These are phyloP conservation scores for Athalia cordata DNA, from an alignment of 2,888 invertebrate genomes.

Conservation along the genomic window DNA sequence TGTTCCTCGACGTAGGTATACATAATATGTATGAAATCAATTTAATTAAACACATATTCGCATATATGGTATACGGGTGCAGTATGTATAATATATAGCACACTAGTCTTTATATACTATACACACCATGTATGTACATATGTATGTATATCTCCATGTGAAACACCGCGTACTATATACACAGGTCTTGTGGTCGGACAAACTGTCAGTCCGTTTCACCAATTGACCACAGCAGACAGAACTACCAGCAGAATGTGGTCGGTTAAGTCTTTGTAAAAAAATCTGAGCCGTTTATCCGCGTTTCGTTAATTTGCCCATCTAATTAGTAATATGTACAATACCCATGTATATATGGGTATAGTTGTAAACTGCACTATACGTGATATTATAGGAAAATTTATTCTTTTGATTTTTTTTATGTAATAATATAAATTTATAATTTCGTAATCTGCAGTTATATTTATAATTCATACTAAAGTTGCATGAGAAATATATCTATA, in stretches of 20 bases:
- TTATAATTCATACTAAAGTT: too few species aligned
- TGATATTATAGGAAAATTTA: too few species aligned
- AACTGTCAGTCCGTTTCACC: conserved; percentile 1
- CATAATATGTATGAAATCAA: too few species aligned
- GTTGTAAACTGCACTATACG: too few species aligned
- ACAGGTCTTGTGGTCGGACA: neutral
- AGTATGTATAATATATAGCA: neutral
- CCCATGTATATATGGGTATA: too few species aligned
- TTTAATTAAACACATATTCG: neutral
- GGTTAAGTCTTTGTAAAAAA: neutral
- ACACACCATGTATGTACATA: neutral
- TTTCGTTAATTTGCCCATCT: neutral
- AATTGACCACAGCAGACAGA: neutral
- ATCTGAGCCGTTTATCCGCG: neutral
- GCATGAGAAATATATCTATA: too few species aligned
- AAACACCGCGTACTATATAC: neutral
- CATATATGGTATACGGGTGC: neutral
- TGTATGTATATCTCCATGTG: neutral
- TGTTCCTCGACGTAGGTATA: too few species aligned
- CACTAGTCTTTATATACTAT: neutral
- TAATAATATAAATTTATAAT: too few species aligned
- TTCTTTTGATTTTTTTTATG: too few species aligned
- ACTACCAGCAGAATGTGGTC: neutral
- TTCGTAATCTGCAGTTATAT: too few species aligned
- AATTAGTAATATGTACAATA: too few species aligned